Evolutionary conservation across 2,113 vertebrate species (phyloP), one percentile per base, ranked within the genome.

Genomic region (Vimba vimba): DNA sequence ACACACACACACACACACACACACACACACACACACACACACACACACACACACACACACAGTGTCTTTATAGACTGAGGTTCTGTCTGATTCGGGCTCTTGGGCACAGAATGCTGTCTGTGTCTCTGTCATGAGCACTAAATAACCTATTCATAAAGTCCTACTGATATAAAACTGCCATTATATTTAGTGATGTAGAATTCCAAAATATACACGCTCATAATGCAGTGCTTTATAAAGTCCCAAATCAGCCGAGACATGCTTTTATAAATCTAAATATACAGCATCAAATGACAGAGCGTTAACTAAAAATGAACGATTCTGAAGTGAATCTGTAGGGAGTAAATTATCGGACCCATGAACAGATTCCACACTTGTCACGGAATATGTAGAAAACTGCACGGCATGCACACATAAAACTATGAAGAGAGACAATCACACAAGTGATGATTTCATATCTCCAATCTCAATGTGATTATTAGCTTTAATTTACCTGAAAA

Each of bases 121-220:
- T 84, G 79, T 77, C 71, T 86, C 79, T 66, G 81, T 84, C 36
- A 73, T 60, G 59, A 78, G 43, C 17, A 80, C 36, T 85, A 85
- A 85, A 85, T 85, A 87, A 77, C 78, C 76, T 75, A 57, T 77
- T 85, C 83, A 88, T 71, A 82, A 85, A 88, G 87, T 59, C 83
- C 33, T 33, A 59, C 82, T 82, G 87, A 71, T 66, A 71, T 80
- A 66, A 64, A 78, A 62, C 71, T 62, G 75, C 62, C 82, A 84
- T 85, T 85, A 85, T 82, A 78, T 82, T 88, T 88, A 78, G 71
- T 6, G 71, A 74, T 74, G 71, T 17, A 47, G 71, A 47, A 36
- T 7, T 25, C 71, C 43, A 25, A 75, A 47, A 75, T 47, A 75
- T 75, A 47, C 71, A 9, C 13, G 2, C 43, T 75, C 79, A 85